A percentile compares a stretch with the other conserved stretches of the same genome.
These are phyloP conservation scores for Pollenia amentaria DNA, from an alignment of 2,888 invertebrate genomes.

Conservation along the genomic window DNA sequence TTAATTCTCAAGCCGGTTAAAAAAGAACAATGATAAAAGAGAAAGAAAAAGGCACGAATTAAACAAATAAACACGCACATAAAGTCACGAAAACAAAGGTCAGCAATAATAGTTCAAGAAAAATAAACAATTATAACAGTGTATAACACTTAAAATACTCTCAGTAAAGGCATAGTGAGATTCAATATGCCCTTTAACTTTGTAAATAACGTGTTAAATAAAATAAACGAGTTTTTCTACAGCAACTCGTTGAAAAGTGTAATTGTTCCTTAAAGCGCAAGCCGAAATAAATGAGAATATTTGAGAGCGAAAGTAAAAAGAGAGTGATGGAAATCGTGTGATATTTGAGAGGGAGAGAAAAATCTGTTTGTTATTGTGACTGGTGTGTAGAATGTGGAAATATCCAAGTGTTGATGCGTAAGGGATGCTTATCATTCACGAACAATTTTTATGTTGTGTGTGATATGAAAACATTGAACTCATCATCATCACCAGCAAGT, in stretches of 20 bases:
- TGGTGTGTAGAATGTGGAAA: slow-evolving; percentile 12
- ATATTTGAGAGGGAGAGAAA: background rate
- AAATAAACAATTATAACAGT: slow-evolving; percentile 58
- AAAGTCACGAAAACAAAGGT: slow-evolving; percentile 61
- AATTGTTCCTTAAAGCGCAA: slow-evolving; percentile 30
- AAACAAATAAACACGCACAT: slow-evolving; percentile 15
- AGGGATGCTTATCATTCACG: slow-evolving; percentile 72
- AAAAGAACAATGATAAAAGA: slow-evolving; percentile 29
- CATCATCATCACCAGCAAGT: slow-evolving; percentile 44
- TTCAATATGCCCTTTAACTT: background rate
- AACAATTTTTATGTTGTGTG: slow-evolving; percentile 55
- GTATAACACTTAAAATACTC: slow-evolving; percentile 56
- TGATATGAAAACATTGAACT: slow-evolving; percentile 69
- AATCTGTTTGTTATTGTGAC: background rate
- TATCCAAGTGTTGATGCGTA: slow-evolving; percentile 64
- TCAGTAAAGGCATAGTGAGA: background rate
- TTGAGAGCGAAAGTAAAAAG: background rate
- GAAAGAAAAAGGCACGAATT: slow-evolving; percentile 39
- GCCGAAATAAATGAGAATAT: background rate
- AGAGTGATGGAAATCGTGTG: background rate
- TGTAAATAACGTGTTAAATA: slow-evolving; percentile 3
- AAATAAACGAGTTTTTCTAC: slow-evolving; percentile 3
- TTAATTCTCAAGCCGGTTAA: slow-evolving; percentile 35
- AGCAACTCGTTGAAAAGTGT: slow-evolving; percentile 5
- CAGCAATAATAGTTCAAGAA: slow-evolving; percentile 50